phyloP scores from a whole-genome alignment of 2,113 vertebrate genomes.

The Hoplias malabaricus region DNA sequence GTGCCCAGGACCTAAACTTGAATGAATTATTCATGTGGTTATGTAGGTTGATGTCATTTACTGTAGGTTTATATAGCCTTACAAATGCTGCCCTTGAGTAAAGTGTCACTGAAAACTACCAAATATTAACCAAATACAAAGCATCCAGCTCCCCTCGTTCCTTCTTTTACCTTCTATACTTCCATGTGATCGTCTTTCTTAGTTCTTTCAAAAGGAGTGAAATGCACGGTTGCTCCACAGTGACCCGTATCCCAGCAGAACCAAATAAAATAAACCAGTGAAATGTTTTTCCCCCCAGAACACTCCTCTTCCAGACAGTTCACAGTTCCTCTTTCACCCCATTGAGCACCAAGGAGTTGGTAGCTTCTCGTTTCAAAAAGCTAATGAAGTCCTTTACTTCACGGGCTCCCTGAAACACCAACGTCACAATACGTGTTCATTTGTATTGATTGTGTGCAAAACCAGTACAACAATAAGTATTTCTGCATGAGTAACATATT shows the following conservation, averaged over 20 bases:
- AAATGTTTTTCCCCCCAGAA: conserved; percentile 19
- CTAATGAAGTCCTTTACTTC: conserved; percentile 71
- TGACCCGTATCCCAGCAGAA: background rate
- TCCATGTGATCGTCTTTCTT: background rate
- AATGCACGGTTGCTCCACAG: background rate
- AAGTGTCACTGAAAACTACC: background rate
- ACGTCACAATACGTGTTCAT: background rate
- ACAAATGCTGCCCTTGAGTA: too few relatives aligned
- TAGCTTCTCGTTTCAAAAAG: conserved; percentile 66
- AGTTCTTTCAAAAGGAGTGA: background rate
- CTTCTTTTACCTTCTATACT: background rate
- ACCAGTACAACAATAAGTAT: background rate
- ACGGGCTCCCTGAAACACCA: conserved; percentile 62
- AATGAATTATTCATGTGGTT: too few relatives aligned
- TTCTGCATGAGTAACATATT: background rate
- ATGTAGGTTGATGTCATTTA: too few relatives aligned
- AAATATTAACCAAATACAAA: too few relatives aligned
- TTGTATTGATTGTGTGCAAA: background rate
- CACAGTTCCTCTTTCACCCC: conserved; percentile 65
- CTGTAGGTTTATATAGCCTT: too few relatives aligned
- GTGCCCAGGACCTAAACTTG: too few relatives aligned
- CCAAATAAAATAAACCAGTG: background rate
- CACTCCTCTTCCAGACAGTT: conserved; percentile 17
- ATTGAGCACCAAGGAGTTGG: conserved; percentile 9
- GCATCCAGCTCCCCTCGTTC: background rate